Evolutionary conservation across 2,797 vertebrate species (phyloP), one percentile per base, ranked within the genome.

Genomic region (Pangasius mekongensis): DNA sequence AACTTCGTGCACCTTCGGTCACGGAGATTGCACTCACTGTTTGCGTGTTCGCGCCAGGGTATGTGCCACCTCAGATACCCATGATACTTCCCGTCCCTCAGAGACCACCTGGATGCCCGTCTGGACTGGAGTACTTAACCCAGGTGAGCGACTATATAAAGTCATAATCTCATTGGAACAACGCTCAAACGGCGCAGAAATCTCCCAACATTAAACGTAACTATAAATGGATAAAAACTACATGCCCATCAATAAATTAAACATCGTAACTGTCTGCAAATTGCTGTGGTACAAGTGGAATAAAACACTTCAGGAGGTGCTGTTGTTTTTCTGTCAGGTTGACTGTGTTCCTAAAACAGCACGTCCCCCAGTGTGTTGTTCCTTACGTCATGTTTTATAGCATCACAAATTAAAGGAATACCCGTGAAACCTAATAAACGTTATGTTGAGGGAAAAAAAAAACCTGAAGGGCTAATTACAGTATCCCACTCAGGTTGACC

Each of bases 71-170:
- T 83, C 82, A 89, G 85, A 80, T 82, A 30, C 85, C 85, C 2
- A 54, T 39, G 36, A 36, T 84, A 24, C 96, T 96, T 94, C 93
- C 95, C 0, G 14, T 92, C 58, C 94, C 95, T 78, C 87, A 91
- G 18, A 16, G 89, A 82, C 74, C 92, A 89, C 85, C 91, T 11
- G 94, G 93, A 87, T 97, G 96, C 87, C 97, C 97, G 30, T 95
- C 95, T 6, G 97, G 97, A 67, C 90, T 97, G 71, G 96, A 97
- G 89, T 97, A 97, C 85, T 94, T 97, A 89, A 94, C 87, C 62
- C 91, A 89, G 91, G 91, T 91, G 77, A 90, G 13, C 9, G 16
- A n/a, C 0, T 60, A 10, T 43, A 9, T 18, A 8, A 85, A 85
- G 56, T 18, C 73, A 36, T 66, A 66, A 5, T 20, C 54, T 56